Conservation (phyloP, 2,888 invertebrate genomes). For the Helleia helle region DNA sequence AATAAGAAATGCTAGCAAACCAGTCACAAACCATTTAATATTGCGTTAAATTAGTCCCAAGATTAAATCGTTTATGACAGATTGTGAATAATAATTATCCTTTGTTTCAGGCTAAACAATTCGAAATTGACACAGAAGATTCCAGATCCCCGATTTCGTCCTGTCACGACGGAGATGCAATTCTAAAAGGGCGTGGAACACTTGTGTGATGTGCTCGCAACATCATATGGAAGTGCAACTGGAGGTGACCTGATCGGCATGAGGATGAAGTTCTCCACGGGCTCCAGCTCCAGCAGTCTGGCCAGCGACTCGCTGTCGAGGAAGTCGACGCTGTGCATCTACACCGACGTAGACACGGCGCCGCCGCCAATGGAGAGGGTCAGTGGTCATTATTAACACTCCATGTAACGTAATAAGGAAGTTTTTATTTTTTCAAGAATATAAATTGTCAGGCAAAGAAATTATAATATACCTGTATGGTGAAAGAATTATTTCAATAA, state of each 20-base stretch:
- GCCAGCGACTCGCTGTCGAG: conserved; percentile 77
- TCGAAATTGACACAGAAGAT: conserved; percentile 27
- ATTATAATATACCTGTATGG: no score
- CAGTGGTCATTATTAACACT: conserved; percentile 24
- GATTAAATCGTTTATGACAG: no score
- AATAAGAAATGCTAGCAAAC: no score
- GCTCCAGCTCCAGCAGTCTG: conserved; percentile 78
- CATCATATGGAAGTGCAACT: conserved; percentile 54
- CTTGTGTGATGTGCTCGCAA: conserved; percentile 64
- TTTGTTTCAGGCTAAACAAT: conserved; percentile 52
- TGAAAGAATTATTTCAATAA: no score
- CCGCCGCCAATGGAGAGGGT: conserved; percentile 71
- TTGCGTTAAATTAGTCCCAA: no score
- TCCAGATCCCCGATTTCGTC: no score
- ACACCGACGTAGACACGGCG: conserved; percentile 70
- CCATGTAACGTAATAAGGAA: no score
- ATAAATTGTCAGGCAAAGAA: no score
- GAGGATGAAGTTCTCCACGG: conserved; percentile 76
- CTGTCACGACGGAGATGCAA: conserved; percentile 15
- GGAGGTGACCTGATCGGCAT: conserved; percentile 54
- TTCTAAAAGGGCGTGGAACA: conserved; percentile 29
- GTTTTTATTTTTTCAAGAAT: no score
- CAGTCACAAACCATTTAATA: no score
- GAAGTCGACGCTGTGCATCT: conserved; percentile 78
- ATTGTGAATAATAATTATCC: conserved; percentile 13